Conservation (phyloP, 2,113 vertebrate species). For the Scomber scombrus region DNA sequence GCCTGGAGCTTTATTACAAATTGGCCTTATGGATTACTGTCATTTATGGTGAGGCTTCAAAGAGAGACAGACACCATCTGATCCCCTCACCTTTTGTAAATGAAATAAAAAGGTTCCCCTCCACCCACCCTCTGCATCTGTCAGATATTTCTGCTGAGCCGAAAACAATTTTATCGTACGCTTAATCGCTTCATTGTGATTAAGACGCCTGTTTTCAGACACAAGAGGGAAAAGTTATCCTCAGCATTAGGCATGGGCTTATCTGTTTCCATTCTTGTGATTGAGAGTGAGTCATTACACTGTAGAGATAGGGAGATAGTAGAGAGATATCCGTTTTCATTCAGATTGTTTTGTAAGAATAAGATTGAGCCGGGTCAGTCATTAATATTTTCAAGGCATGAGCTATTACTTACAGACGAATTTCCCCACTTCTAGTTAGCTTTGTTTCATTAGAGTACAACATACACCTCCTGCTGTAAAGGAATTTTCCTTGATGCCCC, state of each 20-base stretch:
- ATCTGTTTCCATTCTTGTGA: slow-evolving; percentile 56
- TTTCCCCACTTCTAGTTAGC: slow-evolving; percentile 7
- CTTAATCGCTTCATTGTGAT: slow-evolving; percentile 62
- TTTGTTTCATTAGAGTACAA: too few species aligned
- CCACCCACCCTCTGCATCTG: slow-evolving; percentile 34
- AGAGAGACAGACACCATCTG: slow-evolving; percentile 62
- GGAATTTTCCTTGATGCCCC: too few species aligned
- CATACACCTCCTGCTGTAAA: too few species aligned
- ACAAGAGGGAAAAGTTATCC: slow-evolving; percentile 56
- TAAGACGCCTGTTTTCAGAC: slow-evolving; percentile 60
- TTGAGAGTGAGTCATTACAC: slow-evolving; percentile 55
- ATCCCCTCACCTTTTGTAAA: slow-evolving; percentile 75
- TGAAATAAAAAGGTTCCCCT: slow-evolving; percentile 50
- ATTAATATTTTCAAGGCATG: slow-evolving; percentile 37
- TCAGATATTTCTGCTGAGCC: slow-evolving; percentile 49
- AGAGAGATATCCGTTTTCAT: slow-evolving; percentile 49
- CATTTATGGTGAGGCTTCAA: slow-evolving; percentile 74
- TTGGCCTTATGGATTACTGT: slow-evolving; percentile 82
- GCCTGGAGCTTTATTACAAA: slow-evolving; percentile 82
- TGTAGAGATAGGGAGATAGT: slow-evolving; percentile 47
- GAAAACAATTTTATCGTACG: slow-evolving; percentile 69
- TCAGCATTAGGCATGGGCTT: slow-evolving; percentile 54
- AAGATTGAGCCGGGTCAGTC: slow-evolving; percentile 24
- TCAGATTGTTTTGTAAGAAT: slow-evolving; percentile 33
- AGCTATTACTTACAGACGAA: slow-evolving; percentile 37